Evolutionary conservation across 2,888 invertebrate species (phyloP).

Genomic region (Acheta domesticus): DNA sequence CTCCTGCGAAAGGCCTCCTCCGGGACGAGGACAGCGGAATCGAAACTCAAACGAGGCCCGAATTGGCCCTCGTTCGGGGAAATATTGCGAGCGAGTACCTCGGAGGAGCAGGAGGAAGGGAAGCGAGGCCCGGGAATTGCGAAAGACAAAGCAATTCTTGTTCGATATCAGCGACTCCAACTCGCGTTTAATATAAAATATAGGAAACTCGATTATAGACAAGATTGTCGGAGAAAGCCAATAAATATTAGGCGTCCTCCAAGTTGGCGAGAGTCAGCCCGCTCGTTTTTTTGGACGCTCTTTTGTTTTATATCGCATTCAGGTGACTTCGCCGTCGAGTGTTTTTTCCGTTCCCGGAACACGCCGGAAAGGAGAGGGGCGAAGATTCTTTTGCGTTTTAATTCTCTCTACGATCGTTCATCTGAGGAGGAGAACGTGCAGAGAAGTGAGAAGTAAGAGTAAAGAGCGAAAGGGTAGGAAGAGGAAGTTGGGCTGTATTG

Average conservation of each 20-base stretch:
- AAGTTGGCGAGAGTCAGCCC: not conserved
- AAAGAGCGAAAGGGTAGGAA: not conserved
- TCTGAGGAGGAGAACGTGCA: not conserved
- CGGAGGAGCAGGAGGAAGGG: not conserved
- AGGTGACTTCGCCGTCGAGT: not conserved
- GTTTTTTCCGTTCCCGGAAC: not conserved
- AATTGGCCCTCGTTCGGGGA: not conserved
- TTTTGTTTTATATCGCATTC: not conserved
- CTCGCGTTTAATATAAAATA: constrained; percentile 28
- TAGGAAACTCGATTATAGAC: constrained; percentile 11
- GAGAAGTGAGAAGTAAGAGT: not conserved
- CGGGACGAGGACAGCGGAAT: not conserved
- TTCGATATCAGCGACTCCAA: constrained; percentile 1
- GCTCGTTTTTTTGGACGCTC: not conserved
- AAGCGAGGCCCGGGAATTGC: not conserved
- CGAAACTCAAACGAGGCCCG: not conserved
- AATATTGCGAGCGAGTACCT: not conserved
- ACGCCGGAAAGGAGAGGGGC: not conserved
- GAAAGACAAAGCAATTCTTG: constrained; percentile 21
- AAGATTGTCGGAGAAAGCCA: constrained; percentile 18
- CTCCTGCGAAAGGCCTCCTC: not conserved
- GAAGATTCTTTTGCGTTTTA: not conserved
- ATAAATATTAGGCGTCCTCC: not conserved
- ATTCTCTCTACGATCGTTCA: not conserved
- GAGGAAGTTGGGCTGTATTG: not conserved